Base-by-base conservation (phyloP, 2,888 invertebrate genomes). In the Andrena bucephala region DNA sequence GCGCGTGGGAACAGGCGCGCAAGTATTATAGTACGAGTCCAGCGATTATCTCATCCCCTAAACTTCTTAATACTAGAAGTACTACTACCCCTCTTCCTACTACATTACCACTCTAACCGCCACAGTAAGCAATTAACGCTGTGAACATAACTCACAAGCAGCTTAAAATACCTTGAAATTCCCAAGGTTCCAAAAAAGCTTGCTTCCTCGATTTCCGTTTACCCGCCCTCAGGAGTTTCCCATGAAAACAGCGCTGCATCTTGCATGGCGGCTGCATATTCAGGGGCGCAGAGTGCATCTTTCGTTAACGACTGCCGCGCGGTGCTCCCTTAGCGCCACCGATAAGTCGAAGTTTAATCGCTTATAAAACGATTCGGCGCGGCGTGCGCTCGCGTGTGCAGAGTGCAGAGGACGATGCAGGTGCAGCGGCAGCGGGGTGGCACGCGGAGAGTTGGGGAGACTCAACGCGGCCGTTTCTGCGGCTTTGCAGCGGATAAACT, bases 401-500 rank as follows among this genome's bases (percentile, higher is more conserved):
- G 7, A 42, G 16, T 13, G 10, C 27, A 16, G 6, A 13, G 33
- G 71, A 54, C 1, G 42, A 42, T 63, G 33, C 27, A 16, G 31
- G 13, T 10, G 33, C 36, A 36, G 7, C 3, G 2, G 24, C 2
- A 7, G 24, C 5, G n/a, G 27, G 3, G 59, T 69, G 59, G 42
- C 36, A 48, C 6, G 69, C 50, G 7, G 27, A 54, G 72, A 68
- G 72, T 57, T 5, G 13, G 42, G 13, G 48, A 71, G 81, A 85
- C 85, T 77, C 81, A 75, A 68, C 74, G 70, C 71, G 85, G 77
- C 84, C 82, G 76, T 81, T 72, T 57, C 50, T 68, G 77, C 73
- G 84, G 75, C 89, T 89, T 86, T 85, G 85, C 86, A 84, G 81
- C 87, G 74, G 84, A 89, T 75, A 75, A 70, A 82, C 67, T 71